Base-by-base conservation (phyloP, 1,140 invertebrate species). In the Wiebesia pumilae region DNA sequence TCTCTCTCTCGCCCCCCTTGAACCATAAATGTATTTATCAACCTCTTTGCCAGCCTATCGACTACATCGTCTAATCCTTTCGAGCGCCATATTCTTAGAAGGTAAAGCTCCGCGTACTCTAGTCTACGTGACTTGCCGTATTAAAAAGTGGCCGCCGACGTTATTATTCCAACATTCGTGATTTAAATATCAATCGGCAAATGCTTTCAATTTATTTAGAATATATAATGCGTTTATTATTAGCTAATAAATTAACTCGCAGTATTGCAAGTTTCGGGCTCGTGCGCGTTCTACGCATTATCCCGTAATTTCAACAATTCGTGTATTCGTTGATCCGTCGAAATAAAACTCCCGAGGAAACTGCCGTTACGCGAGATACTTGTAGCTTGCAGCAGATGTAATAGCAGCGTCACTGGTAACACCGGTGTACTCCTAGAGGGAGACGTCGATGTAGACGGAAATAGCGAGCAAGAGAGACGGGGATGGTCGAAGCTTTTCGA, bases 261-360 rank as follows among this genome's bases (percentile, higher is more conserved):
- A n/a, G 43, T 47, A 47, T 47, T 12, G 43, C 43, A 47, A 12
- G 4, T 47, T 47, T 54, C 19, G 51, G 51, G 51, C 2, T 54
- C 9, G 51, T 10, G 19, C 19, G 19, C 6, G 43, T 14, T 7
- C 6, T 47, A 21, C n/a, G 30, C 30, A 79, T 19, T 7, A 12
- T 30, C 14, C 87, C 89, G 90, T 91, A 91, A 91, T 88, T 91
- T 89, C 80, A 92, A 92, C 91, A 91, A 92, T 92, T 92, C 91
- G 91, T 91, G 91, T 92, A 92, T 90, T 91, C 91, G 90, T 93
- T 93, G 92, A 93, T 93, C 91, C 91, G 89, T 91, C 91, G 88
- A 86, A 89, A n/a, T n/a, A n/a, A n/a, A 92, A 93, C 87, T 93
- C 92, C 90, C 51, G 35, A 87, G 89, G 89, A 92, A 93, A 91